Base-by-base conservation (phyloP, 2,888 invertebrate genomes). In the Trisateles emortualis region DNA sequence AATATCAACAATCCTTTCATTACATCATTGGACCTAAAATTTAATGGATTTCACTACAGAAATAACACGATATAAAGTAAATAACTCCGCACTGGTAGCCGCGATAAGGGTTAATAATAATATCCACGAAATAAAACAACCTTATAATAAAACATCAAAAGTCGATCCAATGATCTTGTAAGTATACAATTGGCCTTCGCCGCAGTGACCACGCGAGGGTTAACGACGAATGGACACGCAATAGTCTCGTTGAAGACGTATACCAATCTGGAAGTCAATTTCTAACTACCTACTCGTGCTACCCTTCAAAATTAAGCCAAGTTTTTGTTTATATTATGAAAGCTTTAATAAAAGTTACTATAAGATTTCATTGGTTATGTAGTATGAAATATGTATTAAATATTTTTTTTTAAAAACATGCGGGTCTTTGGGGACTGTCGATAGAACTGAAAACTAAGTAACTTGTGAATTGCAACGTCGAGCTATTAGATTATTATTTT, bases 221-320 rank as follows among this genome's bases (percentile, higher is more conserved):
- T 70, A 66, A 74, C 54, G 58, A 48, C 16, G 36, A 17, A 17
- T 33, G 35, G 38, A 32, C 74, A 74, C 66, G 74, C 74, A 38
- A 74, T 55, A 57, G 26, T 57, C 59, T 60, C 70, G 46, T 74
- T 61, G 62, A 47, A 63, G 56, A 62, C 49, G n/a, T 48, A 62
- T 60, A 59, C 59, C 43, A 63, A 68, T 58, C 58, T 57, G 11
- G 38, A 40, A 26, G 42, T 11, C 39, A 41, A 30, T 24, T 38
- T 42, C 16, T 32, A 19, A 14, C 16, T 0, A 38, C 10, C n/a
- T n/a, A 38, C 19, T n/a, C n/a, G n/a, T n/a, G n/a, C n/a, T 38
- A 19, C 19, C 36, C 19, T 38, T 5, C 11, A 16, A 17, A 17
- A 14, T 16, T 3, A 35, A 16, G 16, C 0, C 10, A 35, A 9